Conservation (phyloP, 1,140 invertebrate species). For the Hyles vespertilio region DNA sequence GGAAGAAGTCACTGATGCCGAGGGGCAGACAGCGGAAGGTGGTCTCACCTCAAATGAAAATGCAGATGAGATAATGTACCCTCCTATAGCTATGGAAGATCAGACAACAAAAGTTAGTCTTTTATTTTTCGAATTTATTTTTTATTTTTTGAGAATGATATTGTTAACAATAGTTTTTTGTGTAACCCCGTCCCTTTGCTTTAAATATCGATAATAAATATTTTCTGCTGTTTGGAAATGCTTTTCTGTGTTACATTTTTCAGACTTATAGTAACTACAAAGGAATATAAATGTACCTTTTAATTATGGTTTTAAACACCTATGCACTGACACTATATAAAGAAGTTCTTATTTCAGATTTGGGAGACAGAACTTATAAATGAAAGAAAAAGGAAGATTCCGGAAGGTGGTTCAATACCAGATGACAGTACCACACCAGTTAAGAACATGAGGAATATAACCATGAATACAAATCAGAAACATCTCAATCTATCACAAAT, state of each 20-base stretch:
- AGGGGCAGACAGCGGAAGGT: slow-evolving; percentile 46
- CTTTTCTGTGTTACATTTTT: no score
- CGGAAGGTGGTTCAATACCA: slow-evolving; percentile 44
- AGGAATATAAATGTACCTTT: no score
- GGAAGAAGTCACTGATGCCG: slow-evolving; percentile 48
- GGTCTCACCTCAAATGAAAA: slow-evolving; percentile 41
- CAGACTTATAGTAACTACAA: no score
- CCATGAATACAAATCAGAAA: slow-evolving; percentile 62
- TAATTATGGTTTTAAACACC: no score
- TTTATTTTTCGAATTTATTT: not conserved
- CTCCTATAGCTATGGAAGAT: slow-evolving; percentile 69
- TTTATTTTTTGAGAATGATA: not conserved
- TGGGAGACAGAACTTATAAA: slow-evolving; percentile 62
- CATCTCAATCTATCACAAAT: slow-evolving; percentile 72
- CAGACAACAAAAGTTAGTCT: slow-evolving; percentile 38
- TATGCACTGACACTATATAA: not conserved
- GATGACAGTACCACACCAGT: slow-evolving; percentile 48
- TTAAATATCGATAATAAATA: no score
- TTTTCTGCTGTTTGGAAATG: no score
- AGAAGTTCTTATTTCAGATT: slow-evolving; percentile 35
- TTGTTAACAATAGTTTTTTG: not conserved
- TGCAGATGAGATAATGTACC: slow-evolving; percentile 47
- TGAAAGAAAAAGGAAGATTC: slow-evolving; percentile 63
- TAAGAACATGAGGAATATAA: slow-evolving; percentile 64
- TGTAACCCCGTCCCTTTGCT: not conserved